phyloP scores from a whole-genome alignment of 2,113 vertebrate genomes.

The Sitta europaea region DNA sequence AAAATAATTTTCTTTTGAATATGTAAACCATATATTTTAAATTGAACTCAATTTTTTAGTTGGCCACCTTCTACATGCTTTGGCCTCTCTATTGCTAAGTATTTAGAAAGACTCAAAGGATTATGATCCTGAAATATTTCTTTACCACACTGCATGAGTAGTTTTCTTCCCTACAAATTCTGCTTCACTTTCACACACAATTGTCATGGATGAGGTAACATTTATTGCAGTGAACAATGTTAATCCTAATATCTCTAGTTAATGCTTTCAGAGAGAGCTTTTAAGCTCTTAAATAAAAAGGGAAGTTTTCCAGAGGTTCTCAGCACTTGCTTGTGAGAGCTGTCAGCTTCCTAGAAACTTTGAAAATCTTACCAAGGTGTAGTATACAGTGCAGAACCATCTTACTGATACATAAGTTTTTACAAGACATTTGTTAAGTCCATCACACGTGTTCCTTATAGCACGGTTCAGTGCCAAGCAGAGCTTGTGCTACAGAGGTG shows the following conservation, averaged over 20 bases:
- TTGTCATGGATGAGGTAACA: background rate
- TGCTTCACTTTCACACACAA: background rate
- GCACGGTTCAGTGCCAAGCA: accelerated
- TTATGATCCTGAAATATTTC: background rate
- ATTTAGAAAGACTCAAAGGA: background rate
- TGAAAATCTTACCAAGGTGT: background rate
- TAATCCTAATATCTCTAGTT: background rate
- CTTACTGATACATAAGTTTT: background rate
- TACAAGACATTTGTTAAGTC: background rate
- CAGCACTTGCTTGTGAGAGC: background rate
- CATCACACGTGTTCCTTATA: background rate
- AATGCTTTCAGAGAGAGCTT: background rate
- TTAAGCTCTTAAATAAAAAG: background rate
- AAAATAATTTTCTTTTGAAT: background rate
- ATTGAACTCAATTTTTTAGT: background rate
- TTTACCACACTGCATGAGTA: background rate
- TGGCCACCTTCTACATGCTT: background rate
- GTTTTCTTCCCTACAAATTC: background rate
- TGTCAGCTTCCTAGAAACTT: background rate
- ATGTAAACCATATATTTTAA: background rate
- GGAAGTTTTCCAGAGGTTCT: background rate
- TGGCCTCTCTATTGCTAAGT: background rate
- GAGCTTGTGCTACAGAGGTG: background rate
- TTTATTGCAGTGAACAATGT: background rate
- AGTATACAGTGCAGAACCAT: background rate